Percentiles rank a stretch among this genome's conserved stretches.
Conservation (phyloP, 2,888 invertebrate species). For the Pteria penguin region DNA sequence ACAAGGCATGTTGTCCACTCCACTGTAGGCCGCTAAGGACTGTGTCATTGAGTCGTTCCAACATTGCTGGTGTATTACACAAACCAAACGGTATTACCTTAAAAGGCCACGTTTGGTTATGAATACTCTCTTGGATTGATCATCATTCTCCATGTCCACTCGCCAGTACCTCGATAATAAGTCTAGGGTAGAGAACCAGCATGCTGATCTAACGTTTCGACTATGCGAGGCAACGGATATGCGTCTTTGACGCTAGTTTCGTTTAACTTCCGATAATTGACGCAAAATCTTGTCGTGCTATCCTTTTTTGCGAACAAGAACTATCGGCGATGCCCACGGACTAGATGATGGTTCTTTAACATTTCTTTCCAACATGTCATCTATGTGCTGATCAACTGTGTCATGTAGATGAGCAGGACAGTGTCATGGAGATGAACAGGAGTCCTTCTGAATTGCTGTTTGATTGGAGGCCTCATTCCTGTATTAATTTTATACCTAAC, state of each 20-base stretch:
- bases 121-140: not conserved
- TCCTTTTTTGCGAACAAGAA: no score
- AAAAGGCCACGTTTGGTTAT: not conserved
- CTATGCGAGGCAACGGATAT: constrained; percentile 1
- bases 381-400: no score
- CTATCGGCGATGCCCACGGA: no score
- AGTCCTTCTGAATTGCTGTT: no score
- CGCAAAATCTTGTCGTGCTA: not conserved
- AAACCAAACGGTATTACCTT: not conserved
- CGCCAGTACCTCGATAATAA: not conserved
- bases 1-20: not conserved
- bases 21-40: not conserved
- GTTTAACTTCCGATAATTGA: not conserved
- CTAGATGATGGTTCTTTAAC: no score
- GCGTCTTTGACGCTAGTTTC: not conserved
- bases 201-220: not conserved
- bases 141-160: not conserved
- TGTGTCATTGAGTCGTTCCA: not conserved
- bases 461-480: no score
- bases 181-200: not conserved
- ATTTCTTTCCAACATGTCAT: no score
- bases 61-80: not conserved
- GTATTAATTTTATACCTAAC: no score
- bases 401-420: no score
- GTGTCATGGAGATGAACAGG: no score